Percentiles rank a stretch among this genome's conserved stretches.
Evolutionary conservation across 2,113 vertebrate species (phyloP).

Genomic region (Rhizomys pruinosus): DNA sequence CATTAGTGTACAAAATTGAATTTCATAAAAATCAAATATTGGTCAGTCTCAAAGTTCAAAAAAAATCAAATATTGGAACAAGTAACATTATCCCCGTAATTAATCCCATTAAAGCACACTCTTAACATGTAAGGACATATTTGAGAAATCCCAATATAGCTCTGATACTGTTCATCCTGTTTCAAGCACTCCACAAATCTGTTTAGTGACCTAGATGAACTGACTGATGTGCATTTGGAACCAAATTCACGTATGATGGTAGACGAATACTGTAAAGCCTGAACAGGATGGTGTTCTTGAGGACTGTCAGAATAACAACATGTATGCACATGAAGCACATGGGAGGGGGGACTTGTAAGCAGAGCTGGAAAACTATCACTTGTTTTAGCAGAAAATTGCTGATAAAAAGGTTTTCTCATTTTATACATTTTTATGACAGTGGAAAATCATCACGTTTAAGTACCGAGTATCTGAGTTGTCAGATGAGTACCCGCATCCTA

Average conservation of each 20-base stretch:
- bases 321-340: background rate
- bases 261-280: background rate
- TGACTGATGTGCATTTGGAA: background rate
- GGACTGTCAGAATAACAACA: accelerated
- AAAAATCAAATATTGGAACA: background rate
- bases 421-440: background rate
- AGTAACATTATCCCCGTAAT: background rate
- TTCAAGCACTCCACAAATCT: background rate
- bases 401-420: background rate
- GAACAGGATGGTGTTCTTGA: accelerated
- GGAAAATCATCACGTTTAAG: background rate
- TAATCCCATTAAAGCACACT: background rate
- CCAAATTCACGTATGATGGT: background rate
- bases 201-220: background rate
- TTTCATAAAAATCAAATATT: background rate
- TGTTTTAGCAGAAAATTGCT: conserved; percentile 41
- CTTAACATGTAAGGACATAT: conserved; percentile 4
- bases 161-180: background rate
- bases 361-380: background rate
- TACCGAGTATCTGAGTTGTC: background rate
- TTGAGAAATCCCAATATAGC: background rate
- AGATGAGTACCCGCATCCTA: background rate
- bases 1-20: background rate
- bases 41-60: too few species aligned
- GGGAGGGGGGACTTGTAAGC: background rate